Conservation (phyloP, 2,113 vertebrate genomes). For the Neofelis nebulosa region DNA sequence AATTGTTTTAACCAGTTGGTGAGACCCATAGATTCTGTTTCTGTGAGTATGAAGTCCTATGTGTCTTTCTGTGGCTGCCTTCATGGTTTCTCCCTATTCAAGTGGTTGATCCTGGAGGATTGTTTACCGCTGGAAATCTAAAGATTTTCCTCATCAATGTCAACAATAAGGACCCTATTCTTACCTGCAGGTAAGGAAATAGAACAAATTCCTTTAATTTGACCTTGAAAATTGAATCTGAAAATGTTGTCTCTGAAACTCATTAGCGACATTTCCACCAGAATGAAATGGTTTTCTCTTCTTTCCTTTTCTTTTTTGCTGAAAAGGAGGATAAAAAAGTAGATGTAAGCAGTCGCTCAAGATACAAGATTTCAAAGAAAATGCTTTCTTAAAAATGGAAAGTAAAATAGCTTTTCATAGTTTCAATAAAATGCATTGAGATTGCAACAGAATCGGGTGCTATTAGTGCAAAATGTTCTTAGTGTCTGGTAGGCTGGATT, state of each 20-base stretch:
- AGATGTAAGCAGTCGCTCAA: neutral
- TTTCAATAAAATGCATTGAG: neutral
- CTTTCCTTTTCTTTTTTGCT: neutral
- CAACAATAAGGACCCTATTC: slow-evolving; percentile 64
- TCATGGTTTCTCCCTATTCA: slow-evolving; percentile 72
- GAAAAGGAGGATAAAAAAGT: neutral
- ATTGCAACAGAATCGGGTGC: neutral
- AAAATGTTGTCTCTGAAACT: slow-evolving; percentile 21
- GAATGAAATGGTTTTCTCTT: neutral
- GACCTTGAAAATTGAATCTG: neutral
- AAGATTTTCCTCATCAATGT: slow-evolving; percentile 75
- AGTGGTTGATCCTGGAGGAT: slow-evolving; percentile 66
- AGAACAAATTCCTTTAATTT: neutral
- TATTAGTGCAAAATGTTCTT: neutral
- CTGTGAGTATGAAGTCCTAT: neutral
- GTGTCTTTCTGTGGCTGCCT: neutral
- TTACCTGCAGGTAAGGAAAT: slow-evolving; percentile 73
- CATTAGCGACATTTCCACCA: neutral
- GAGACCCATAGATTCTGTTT: neutral
- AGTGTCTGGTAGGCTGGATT: neutral
- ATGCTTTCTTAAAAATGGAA: neutral
- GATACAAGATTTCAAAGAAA: neutral
- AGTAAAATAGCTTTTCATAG: slow-evolving; percentile 7
- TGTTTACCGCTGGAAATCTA: slow-evolving; percentile 64
- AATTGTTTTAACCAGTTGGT: neutral